Conservation (phyloP, 1,140 invertebrate species). For the Cryptotermes secundus region DNA sequence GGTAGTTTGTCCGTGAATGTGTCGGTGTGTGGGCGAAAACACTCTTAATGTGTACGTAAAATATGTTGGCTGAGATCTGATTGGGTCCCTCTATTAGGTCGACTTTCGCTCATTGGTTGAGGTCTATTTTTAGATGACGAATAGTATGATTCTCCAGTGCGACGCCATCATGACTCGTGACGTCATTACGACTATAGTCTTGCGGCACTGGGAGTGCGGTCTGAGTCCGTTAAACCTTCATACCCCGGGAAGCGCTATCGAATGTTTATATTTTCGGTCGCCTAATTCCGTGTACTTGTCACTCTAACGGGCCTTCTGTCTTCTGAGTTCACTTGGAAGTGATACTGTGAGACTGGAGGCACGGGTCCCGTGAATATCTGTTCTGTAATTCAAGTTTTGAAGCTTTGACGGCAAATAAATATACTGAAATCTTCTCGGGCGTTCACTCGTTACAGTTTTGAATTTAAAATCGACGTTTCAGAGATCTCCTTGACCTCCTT, state of each 20-base stretch:
- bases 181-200: background rate
- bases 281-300: background rate
- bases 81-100: background rate
- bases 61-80: background rate
- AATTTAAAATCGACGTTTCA: too few relatives aligned
- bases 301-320: background rate
- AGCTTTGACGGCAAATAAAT: too few relatives aligned
- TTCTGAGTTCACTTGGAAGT: too few relatives aligned
- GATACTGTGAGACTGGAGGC: too few relatives aligned
- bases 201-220: background rate
- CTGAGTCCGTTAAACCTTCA: too few relatives aligned
- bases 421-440: too few relatives aligned
- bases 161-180: background rate
- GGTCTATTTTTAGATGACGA: slow-evolving; percentile 1
- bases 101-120: background rate
- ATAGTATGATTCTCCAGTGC: background rate
- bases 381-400: too few relatives aligned
- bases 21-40: background rate
- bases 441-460: too few relatives aligned
- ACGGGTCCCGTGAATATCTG: too few relatives aligned
- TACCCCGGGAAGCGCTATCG: too few relatives aligned
- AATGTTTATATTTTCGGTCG: background rate
- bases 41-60: background rate
- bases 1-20: background rate
- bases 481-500: too few relatives aligned